Evolutionary conservation across 1,140 invertebrate genomes (phyloP).

Genomic region (Stegodyphus dumicola): DNA sequence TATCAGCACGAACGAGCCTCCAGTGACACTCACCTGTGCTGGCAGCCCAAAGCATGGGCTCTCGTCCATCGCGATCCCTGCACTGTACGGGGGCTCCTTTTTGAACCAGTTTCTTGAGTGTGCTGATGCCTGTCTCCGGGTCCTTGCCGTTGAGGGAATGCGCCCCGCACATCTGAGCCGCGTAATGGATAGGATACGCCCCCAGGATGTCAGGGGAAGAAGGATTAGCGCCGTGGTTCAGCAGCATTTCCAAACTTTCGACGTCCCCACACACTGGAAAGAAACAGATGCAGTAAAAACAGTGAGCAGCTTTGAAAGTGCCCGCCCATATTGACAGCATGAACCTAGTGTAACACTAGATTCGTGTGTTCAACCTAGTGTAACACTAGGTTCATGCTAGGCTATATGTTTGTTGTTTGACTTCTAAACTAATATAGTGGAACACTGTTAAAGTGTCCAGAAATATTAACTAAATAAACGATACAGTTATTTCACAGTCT

Average conservation of each 20-base stretch:
- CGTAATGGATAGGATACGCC: conserved; percentile 95
- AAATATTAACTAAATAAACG: too few species aligned
- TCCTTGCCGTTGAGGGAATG: conserved; percentile 75
- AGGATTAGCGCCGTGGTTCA: conserved; percentile 84
- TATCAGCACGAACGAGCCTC: too few species aligned
- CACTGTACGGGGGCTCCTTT: conserved; percentile 82
- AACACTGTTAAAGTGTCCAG: too few species aligned
- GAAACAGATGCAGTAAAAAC: not conserved
- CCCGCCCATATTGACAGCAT: too few species aligned
- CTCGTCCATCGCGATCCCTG: conserved; percentile 88
- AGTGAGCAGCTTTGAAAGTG: too few species aligned
- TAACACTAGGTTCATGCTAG: too few species aligned
- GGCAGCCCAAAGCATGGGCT: conserved; percentile 95
- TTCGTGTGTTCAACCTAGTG: too few species aligned
- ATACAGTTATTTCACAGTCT: too few species aligned
- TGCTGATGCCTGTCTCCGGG: conserved; percentile 59
- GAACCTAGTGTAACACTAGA: too few species aligned
- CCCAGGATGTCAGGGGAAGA: conserved; percentile 91
- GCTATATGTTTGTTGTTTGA: too few species aligned
- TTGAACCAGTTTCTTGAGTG: conserved; percentile 60
- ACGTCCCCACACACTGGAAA: conserved; percentile 87
- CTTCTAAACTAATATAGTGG: too few species aligned
- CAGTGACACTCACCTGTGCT: conserved; percentile 78
- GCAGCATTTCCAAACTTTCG: conserved; percentile 84
- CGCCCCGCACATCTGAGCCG: conserved; percentile 94